These are phyloP conservation scores for Andrena bucephala DNA, from an alignment of 2,888 invertebrate species.

Conservation along the genomic window DNA sequence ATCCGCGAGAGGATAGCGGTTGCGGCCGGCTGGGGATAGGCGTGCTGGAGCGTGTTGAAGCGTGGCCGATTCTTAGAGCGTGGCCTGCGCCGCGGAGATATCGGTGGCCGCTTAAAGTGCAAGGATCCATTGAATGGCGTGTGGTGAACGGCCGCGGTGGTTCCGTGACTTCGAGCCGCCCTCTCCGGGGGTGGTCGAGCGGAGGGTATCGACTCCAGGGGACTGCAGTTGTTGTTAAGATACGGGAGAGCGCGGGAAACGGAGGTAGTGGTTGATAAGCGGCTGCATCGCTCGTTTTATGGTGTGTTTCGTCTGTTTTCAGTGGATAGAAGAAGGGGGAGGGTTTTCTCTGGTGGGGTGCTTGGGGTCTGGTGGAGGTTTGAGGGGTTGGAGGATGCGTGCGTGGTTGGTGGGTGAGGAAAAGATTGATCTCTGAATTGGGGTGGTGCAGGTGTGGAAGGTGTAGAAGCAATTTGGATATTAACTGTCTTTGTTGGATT, in stretches of 20 bases:
- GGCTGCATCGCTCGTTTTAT: background rate
- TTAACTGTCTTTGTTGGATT: no score
- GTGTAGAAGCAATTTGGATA: no score
- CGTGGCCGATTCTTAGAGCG: slow-evolving; percentile 2
- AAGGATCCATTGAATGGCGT: slow-evolving; percentile 49
- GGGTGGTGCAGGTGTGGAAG: no score
- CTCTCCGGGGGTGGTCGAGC: slow-evolving; percentile 38
- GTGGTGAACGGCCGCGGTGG: slow-evolving; percentile 49
- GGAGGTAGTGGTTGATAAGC: background rate
- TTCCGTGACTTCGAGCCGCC: slow-evolving; percentile 8
- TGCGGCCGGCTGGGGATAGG: background rate
- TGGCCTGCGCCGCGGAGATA: background rate
- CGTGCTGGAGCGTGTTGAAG: slow-evolving; percentile 5
- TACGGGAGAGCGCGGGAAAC: slow-evolving; percentile 25
- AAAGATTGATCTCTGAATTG: no score
- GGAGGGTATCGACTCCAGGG: slow-evolving; percentile 39
- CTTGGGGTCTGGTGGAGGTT: no score
- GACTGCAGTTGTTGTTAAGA: slow-evolving; percentile 48
- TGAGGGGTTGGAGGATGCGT: no score
- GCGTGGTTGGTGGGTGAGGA: no score
- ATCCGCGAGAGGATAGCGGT: slow-evolving; percentile 33
- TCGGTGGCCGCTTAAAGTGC: slow-evolving; percentile 18
- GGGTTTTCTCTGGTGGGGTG: no score
- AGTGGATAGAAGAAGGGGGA: background rate
- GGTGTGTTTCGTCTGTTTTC: background rate